A percentile compares a stretch with the other conserved stretches of the same genome.
Evolutionary conservation across 35 echinoderm and acorn worm species (phyloP).

Genomic region (Holothuria glaberrima): DNA sequence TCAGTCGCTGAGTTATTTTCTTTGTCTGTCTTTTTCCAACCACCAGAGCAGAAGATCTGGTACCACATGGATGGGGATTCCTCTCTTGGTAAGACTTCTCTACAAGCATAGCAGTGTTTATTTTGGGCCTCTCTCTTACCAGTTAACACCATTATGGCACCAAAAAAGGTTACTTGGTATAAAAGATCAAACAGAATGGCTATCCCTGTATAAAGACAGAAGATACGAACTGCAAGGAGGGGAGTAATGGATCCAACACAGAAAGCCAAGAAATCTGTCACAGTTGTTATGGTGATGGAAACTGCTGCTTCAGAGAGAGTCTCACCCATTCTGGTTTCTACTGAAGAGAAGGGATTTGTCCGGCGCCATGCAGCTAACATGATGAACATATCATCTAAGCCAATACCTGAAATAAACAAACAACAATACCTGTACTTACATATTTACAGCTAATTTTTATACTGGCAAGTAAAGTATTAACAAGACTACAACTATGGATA

Average conservation of each 20-base stretch:
- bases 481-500: too few relatives aligned
- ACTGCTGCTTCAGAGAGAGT: conserved; percentile 75
- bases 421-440: too few relatives aligned
- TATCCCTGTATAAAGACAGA: conserved; percentile 77
- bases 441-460: too few relatives aligned
- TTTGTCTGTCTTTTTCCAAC: not conserved
- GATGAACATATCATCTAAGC: conserved; percentile 86
- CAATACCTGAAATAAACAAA: conserved; percentile 64
- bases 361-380: conserved; percentile 84
- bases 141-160: conserved; percentile 69
- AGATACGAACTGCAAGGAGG: conserved; percentile 69
- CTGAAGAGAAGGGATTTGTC: conserved; percentile 31
- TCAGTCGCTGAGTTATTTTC: not conserved
- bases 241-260: conserved; percentile 66
- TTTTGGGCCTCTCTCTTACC: conserved; percentile 67
- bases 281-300: conserved; percentile 82
- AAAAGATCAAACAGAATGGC: conserved; percentile 76
- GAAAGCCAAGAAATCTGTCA: conserved; percentile 83
- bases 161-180: conserved; percentile 89
- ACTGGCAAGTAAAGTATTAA: too few relatives aligned
- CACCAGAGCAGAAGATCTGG: conserved; percentile 65
- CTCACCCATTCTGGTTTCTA: conserved; percentile 57
- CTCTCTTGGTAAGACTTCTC: conserved; percentile 49
- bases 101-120: conserved; percentile 67
- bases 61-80: conserved; percentile 25